Evolutionary conservation across 2,113 vertebrate species (phyloP), one percentile per base, ranked within the genome.

Genomic region (Eubucco bourcierii): DNA sequence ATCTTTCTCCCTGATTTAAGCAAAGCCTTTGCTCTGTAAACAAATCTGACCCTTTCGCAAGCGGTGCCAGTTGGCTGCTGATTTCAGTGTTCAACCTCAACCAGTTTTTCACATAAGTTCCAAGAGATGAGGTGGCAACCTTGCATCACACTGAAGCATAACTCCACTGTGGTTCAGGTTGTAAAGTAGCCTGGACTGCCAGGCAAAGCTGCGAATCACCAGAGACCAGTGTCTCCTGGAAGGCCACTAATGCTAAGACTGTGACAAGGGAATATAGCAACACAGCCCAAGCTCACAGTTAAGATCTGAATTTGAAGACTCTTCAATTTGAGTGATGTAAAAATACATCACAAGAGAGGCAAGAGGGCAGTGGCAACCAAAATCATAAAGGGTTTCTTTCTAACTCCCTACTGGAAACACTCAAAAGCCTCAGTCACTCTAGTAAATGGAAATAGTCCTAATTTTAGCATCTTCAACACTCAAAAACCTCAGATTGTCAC

Each of bases 211-310:
- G 53, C 50, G 39, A 94, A 66, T 80, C 77, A 66, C 72, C 63
- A 90, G 90, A 81, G 44, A 64, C 25, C 24, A 34, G 9, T 15
- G 4, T 10, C 84, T 70, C 61, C 87, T 55, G 39, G 44, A 81
- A 93, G 77, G 39, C n/a, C 31, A 85, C 75, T 37, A 66, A 76
- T 27, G 50, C 73, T 53, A 25, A 79, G 90, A 79, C 72, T 63
- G 15, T 91, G 93, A 95, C 78, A 94, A 76, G 71, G 66, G 58
- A 66, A 91, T 86, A 78, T 60, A 89, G 94, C 95, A 97, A 84
- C 72, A 80, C 50, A 39, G 82, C 66, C 44, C 19, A 89, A 74
- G 50, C 55, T 90, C 79, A 85, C 47, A 94, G 72, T 83, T 96
- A 84, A 96, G 60, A 64, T 44, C 25, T 67, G 29, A 95, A 59